Evolutionary conservation across 2,797 vertebrate species (phyloP), one percentile per base, ranked within the genome.

Genomic region (Propithecus perrieri): DNA sequence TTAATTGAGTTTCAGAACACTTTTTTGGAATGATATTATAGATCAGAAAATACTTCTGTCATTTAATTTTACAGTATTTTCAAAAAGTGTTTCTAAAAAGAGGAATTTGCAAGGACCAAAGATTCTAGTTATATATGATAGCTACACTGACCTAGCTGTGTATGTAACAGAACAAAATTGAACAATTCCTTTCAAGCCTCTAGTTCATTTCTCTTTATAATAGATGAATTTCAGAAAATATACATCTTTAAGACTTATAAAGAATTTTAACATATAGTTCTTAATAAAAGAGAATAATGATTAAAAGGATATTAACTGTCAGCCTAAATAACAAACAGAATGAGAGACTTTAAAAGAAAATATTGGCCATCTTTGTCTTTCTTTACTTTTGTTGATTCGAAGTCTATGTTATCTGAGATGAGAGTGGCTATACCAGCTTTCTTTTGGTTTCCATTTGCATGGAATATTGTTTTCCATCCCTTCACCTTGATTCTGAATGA

Each of bases 61-160:
- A 89, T 63, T 89, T 85, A 76, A 57, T n/a, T 57, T 94, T 41
- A 81, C 20, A 30, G 63, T 91, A 90, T 72, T 93, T 90, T 93
- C 33, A 63, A 38, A 86, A 89, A 71, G 15, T 61, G 57, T 63
- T 85, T 74, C 76, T 57, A 83, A 87, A 85, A 87, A 81, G 30
- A 33, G 76, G n/a, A 4, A 92, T 85, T 89, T 94, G 26, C 41
- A 92, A 97, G 38, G 50, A 96, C 35, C 43, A 72, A 35, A 46
- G 20, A 57, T 30, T 83, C 38, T 48, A 72, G n/a, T 91, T 92
- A 72, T 28, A 50, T 69, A 35, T 26, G 24, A 80, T 61, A 86
- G 22, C 48, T 69, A 15, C 67, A 50, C 15, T 92, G 79, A n/a
- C 50, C 63, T 85, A 89, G 80, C 20, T 78, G 18, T 30, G 57